Conservation (phyloP, 2,797 vertebrate genomes). For the Notolabrus celidotus region DNA sequence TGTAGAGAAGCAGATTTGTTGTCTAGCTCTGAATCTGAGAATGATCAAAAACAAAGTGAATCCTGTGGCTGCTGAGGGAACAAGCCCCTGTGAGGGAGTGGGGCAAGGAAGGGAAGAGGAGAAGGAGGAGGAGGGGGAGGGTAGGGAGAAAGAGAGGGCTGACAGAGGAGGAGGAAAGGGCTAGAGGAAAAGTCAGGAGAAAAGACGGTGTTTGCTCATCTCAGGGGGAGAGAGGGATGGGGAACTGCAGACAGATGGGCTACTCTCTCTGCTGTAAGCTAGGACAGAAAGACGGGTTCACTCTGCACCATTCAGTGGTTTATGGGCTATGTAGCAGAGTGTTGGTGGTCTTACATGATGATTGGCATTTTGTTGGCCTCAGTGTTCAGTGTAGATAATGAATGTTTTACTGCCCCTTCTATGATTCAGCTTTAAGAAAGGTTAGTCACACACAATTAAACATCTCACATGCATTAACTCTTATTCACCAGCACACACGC, state of each 20-base stretch:
- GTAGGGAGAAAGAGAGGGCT: conserved; percentile 3
- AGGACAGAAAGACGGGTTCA: conserved; percentile 24
- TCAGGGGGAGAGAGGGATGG: conserved; percentile 38
- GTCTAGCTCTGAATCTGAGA: conserved; percentile 75
- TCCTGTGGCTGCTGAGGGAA: conserved; percentile 75
- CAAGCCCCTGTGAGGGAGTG: conserved; percentile 57
- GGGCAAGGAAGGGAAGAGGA: not conserved
- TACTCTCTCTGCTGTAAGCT: conserved; percentile 28
- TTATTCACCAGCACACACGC: not conserved
- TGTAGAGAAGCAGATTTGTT: conserved; percentile 80
- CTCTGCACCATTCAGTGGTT: conserved; percentile 14
- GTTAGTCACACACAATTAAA: conserved; percentile 42
- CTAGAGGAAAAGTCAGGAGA: conserved; percentile 43
- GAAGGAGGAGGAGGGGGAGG: not conserved
- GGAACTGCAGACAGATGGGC: conserved; percentile 23
- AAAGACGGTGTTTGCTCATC: conserved; percentile 63
- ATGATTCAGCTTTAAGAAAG: conserved; percentile 37
- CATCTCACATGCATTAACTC: conserved; percentile 19
- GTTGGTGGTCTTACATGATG: conserved; percentile 35
- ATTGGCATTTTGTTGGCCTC: conserved; percentile 49
- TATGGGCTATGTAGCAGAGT: conserved; percentile 18
- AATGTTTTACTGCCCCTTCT: conserved; percentile 50
- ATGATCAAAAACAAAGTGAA: conserved; percentile 84
- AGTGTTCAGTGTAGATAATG: conserved; percentile 53
- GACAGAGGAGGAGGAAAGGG: conserved; percentile 27